Base-by-base conservation (phyloP, 2,113 vertebrate genomes). In the Arothron firmamentum region DNA sequence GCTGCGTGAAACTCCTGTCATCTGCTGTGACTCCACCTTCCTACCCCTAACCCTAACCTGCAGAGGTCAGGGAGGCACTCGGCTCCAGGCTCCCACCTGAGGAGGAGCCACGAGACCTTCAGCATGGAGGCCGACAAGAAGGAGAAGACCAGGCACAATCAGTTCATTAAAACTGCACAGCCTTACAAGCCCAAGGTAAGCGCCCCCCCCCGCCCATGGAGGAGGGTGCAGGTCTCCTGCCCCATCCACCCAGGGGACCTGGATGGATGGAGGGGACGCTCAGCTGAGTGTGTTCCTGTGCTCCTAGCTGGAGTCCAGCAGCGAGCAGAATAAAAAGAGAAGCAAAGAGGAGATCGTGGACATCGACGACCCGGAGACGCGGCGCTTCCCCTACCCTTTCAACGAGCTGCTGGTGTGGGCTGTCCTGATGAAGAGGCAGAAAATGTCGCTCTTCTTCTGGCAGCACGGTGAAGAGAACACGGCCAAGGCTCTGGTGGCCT, bases 131-230 rank as follows among this genome's bases (percentile, higher is more conserved):
- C 94, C 50, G 95, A 99, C 82, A 99, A 99, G 86, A 98, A 96
- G 66, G 97, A 99, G 83, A 99, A 97, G 85, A 95, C 93, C 46
- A 91, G 97, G 60, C 97, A 99, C 80, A 98, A 98, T 86, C 97
- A 98, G 84, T 99, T 99, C 89, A 98, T 99, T 83, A 98, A 98
- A 88, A 98, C 96, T 38, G 97, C 97, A 0, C 96, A 99, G 87
- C 97, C 97, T 0, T 99, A 99, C 87, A 96, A 98, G 89, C 96
- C 95, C 81, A 98, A 95, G 93, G 96, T 98, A 86, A 59, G 42
- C 21, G 5, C 3, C 20, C 2, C 12, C 16, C 2, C 20, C 20
- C 1, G 10, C n/a, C n/a, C n/a, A n/a, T n/a, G 11, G 2, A 55
- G 21, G 1, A 3, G 19, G 18, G n/a, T n/a, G n/a, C n/a, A n/a